Evolutionary conservation across 1,140 invertebrate genomes (phyloP).

Genomic region (Aphaenogaster ashmeadi): DNA sequence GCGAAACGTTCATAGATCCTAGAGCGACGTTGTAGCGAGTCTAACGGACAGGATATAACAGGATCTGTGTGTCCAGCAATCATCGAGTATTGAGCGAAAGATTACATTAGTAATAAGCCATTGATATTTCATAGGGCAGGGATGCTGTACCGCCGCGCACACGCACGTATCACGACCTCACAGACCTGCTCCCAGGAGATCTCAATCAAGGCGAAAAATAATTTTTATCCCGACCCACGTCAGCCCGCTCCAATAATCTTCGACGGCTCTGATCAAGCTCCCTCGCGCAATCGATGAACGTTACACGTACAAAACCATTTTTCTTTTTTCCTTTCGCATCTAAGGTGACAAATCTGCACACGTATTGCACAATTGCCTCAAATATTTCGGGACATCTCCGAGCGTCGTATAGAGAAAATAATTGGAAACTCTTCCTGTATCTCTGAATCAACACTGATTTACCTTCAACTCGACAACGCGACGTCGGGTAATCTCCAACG

Average conservation of each 20-base stretch:
- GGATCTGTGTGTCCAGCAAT: conserved; percentile 77
- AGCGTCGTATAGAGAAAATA: neutral
- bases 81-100: conserved; percentile 83
- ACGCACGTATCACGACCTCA: conserved; percentile 70
- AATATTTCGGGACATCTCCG: neutral
- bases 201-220: conserved; percentile 86
- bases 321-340: neutral
- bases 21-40: conserved; percentile 20
- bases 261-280: conserved; percentile 79
- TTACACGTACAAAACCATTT: conserved; percentile 16
- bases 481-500: neutral
- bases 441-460: neutral
- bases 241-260: conserved; percentile 79
- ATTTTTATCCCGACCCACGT: conserved; percentile 78
- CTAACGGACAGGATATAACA: conserved; percentile 19
- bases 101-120: conserved; percentile 86
- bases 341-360: neutral
- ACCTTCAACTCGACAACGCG: neutral
- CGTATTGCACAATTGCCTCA: neutral
- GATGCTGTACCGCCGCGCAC: conserved; percentile 73
- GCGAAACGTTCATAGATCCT: conserved; percentile 43
- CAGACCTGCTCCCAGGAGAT: conserved; percentile 81
- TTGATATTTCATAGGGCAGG: conserved; percentile 84
- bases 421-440: neutral
- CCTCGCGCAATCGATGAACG: conserved; percentile 63